phyloP scores from a whole-genome alignment of 1,140 invertebrate species.

The Drosophila varians region DNA sequence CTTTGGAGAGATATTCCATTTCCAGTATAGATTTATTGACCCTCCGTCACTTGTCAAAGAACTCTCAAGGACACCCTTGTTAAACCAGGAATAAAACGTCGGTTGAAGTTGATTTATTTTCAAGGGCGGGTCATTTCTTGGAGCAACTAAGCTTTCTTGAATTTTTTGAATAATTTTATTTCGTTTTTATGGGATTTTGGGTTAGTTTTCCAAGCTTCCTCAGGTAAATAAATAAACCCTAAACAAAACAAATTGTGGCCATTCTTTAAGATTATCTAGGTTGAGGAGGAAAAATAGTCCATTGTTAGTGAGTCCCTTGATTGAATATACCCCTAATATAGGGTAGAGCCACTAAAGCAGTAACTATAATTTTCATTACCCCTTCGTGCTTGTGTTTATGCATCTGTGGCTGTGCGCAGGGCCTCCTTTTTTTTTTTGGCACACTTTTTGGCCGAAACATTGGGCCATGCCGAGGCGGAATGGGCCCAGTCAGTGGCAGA shows the following conservation, averaged over 20 bases:
- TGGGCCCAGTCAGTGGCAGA: slow-evolving; percentile 29
- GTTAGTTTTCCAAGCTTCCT: not conserved
- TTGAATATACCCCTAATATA: not conserved
- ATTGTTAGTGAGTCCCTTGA: too few species aligned
- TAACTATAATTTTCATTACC: slow-evolving; percentile 64
- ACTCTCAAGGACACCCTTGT: slow-evolving; percentile 2
- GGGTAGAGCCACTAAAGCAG: slow-evolving; percentile 2
- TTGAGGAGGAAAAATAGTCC: not conserved
- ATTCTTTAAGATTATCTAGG: too few species aligned
- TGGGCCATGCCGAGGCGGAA: slow-evolving; percentile 4
- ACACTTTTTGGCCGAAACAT: slow-evolving; percentile 39
- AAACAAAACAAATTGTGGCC: not conserved
- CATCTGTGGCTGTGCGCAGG: slow-evolving; percentile 33
- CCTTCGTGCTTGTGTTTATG: slow-evolving; percentile 50
- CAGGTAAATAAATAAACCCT: slow-evolving; percentile 2
- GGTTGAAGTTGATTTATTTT: slow-evolving; percentile 15
- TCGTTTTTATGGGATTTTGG: too few species aligned
- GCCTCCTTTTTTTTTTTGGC: slow-evolving; percentile 13
- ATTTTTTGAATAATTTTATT: slow-evolving; percentile 1
- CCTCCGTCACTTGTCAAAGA: not conserved
- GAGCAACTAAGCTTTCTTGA: too few species aligned
- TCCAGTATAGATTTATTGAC: not conserved
- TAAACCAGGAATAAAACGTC: slow-evolving; percentile 5
- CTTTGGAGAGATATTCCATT: not conserved
- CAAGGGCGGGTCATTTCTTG: too few species aligned